phyloP scores from a whole-genome alignment of 2,888 invertebrate genomes.

The Orchestes rusci region DNA sequence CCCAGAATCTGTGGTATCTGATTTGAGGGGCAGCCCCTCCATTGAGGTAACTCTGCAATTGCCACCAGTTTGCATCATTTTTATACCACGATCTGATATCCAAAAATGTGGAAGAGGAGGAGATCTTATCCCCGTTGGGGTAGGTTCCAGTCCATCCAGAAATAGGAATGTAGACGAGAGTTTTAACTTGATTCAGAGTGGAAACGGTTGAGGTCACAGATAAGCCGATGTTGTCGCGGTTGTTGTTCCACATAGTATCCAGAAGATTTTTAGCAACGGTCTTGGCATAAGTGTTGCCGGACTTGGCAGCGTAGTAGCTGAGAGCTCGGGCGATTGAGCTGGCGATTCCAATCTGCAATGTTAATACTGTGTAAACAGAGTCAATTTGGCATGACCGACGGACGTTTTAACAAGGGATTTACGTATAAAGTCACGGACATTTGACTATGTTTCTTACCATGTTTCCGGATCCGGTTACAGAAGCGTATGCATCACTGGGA shows the following conservation, averaged over 20 bases:
- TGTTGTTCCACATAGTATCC: constrained; percentile 24
- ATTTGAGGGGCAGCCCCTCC: constrained; percentile 28
- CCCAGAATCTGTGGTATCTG: constrained; percentile 29
- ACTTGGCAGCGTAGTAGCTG: constrained; percentile 27
- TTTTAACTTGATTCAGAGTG: constrained; percentile 7
- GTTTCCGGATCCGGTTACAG: constrained; percentile 18
- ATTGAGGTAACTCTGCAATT: constrained; percentile 25
- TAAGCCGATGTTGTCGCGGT: constrained; percentile 20
- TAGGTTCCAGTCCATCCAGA: constrained; percentile 26
- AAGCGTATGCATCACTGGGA: constrained; percentile 23
- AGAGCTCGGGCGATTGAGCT: constrained; percentile 27
- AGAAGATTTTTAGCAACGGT: constrained; percentile 23
- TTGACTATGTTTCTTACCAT: constrained; percentile 9
- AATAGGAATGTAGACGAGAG: constrained; percentile 26
- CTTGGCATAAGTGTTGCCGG: constrained; percentile 22
- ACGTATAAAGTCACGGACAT: neutral
- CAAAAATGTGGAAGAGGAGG: constrained; percentile 25
- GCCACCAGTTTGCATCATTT: constrained; percentile 25
- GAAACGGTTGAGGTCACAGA: constrained; percentile 18
- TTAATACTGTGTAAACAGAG: neutral
- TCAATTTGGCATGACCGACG: neutral
- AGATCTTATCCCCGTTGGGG: constrained; percentile 28
- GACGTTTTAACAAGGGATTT: neutral
- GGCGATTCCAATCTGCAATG: constrained; percentile 24
- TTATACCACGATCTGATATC: constrained; percentile 27